Conservation (phyloP, 2,113 vertebrate genomes). For the Grantiella picta region DNA sequence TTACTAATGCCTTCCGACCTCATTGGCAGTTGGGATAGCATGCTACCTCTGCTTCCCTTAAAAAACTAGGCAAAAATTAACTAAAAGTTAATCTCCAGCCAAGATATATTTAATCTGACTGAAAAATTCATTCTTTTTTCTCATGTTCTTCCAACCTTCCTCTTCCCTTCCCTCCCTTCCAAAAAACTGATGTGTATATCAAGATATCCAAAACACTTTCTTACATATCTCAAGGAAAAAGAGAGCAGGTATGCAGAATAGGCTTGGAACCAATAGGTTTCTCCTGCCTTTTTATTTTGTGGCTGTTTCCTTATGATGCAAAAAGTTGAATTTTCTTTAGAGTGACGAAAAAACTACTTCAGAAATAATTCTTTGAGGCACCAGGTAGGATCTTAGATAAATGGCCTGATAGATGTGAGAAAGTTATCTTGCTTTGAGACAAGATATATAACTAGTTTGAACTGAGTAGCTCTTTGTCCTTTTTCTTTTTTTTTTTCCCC, state of each 20-base stretch:
- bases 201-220: background rate
- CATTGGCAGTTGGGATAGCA: background rate
- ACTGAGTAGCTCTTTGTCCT: background rate
- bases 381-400: background rate
- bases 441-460: background rate
- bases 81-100: background rate
- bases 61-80: background rate
- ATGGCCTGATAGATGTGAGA: background rate
- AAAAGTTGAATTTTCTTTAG: background rate
- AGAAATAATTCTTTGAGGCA: background rate
- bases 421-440: background rate
- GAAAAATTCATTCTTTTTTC: background rate
- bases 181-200: background rate
- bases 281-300: background rate
- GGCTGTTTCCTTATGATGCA: background rate
- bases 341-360: background rate
- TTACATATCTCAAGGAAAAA: background rate
- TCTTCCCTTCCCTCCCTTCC: background rate
- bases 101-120: background rate
- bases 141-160: background rate
- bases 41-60: background rate
- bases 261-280: background rate
- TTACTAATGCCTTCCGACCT: background rate
- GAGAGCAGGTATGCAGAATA: background rate
- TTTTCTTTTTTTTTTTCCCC: background rate